Conservation (phyloP, 2,888 invertebrate species). For the Candidula unifasciata region DNA sequence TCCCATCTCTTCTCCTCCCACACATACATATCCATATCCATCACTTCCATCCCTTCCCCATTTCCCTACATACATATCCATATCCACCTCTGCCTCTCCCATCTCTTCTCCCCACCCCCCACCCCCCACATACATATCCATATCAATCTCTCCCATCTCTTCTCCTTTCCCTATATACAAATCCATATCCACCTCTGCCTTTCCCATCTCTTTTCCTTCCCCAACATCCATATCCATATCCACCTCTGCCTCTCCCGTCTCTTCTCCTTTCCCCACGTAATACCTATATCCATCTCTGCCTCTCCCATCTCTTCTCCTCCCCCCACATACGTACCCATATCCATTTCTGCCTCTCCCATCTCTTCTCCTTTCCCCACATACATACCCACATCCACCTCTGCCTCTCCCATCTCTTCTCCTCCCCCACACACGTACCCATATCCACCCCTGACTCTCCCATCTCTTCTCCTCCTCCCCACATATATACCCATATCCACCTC, state of each 20-base stretch:
- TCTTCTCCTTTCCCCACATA: background rate
- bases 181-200: background rate
- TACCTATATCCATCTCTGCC: background rate
- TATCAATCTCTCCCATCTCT: background rate
- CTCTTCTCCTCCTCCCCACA: background rate
- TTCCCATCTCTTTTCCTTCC: too few relatives aligned
- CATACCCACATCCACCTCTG: too few relatives aligned
- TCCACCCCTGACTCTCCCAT: background rate
- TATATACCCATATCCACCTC: background rate
- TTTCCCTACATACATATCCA: background rate
- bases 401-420: too few relatives aligned
- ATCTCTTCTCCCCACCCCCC: too few relatives aligned
- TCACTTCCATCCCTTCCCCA: background rate
- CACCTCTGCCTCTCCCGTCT: background rate
- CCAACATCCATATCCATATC: too few relatives aligned
- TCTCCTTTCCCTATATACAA: background rate
- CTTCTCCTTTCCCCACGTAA: too few relatives aligned
- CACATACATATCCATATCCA: background rate
- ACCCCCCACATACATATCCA: too few relatives aligned
- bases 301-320: background rate
- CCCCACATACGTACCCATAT: background rate
- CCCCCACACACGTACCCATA: too few relatives aligned
- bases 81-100: too few relatives aligned
- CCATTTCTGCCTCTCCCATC: background rate
- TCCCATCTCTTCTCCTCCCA: too few relatives aligned